Conservation (phyloP, 2,797 vertebrate species). For the Phataginus tetradactyla region DNA sequence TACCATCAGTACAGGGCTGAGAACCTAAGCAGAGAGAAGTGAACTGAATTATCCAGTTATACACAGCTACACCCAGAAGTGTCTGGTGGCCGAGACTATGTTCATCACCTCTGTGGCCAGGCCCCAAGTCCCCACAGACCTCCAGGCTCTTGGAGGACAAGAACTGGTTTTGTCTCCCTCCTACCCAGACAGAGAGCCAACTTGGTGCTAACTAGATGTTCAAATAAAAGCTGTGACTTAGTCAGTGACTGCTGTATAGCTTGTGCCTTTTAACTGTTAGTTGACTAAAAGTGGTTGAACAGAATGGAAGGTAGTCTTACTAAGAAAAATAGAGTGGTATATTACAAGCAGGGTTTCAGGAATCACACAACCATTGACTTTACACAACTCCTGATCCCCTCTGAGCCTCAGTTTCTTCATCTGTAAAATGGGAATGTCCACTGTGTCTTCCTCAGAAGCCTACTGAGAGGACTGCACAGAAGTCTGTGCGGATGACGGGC, state of each 20-base stretch:
- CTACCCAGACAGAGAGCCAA: not conserved
- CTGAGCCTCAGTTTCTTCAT: not conserved
- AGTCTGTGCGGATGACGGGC: no score
- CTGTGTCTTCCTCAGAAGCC: not conserved
- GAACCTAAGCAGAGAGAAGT: not conserved
- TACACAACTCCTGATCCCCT: not conserved
- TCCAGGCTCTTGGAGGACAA: not conserved
- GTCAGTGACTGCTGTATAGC: no score
- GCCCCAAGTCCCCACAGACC: not conserved
- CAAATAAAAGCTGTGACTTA: not conserved
- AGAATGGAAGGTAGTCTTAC: not conserved
- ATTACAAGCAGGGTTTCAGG: not conserved
- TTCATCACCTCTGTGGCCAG: rapidly evolving
- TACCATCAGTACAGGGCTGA: rapidly evolving
- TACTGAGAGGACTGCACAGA: not conserved
- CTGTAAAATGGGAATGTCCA: not conserved
- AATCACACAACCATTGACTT: not conserved
- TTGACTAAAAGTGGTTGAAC: not conserved
- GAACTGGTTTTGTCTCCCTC: not conserved
- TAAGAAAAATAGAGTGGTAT: not conserved
- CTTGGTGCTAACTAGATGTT: not conserved
- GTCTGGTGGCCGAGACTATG: not conserved
- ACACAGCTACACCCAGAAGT: not conserved
- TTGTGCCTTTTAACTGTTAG: not conserved
- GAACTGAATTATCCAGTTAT: not conserved